Base-by-base conservation (phyloP, 2,113 vertebrate genomes). In the Phalacrocorax pelagicus region DNA sequence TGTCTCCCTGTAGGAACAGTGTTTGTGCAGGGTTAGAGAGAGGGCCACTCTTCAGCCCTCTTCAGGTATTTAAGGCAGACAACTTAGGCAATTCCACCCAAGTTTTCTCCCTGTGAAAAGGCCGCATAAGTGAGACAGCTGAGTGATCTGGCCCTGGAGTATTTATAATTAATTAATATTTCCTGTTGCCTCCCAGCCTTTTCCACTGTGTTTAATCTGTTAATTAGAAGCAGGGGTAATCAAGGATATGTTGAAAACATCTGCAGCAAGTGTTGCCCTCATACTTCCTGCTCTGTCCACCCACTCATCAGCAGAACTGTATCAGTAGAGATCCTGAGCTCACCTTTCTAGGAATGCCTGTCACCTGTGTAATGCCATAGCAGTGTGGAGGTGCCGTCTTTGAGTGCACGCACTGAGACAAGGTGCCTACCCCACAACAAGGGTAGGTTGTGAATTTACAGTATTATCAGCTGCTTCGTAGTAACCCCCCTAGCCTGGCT, bases 181-280 rank as follows among this genome's bases (percentile, higher is more conserved):
- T 94, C 75, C 79, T 86, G 34, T 86, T 94, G 49, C 70, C 89
- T 82, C 61, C 55, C 65, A 91, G 82, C 13, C 69, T 94, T 94
- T 92, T 92, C 79, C 69, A 85, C 65, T 81, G 24, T 85, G 44
- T 94, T 97, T 90, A 90, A 81, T 93, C 82, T 93, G 57, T 65
- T 97, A 92, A 96, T 96, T 93, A 94, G 82, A 88, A 94, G 82
- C 20, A 86, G 54, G 61, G 54, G 61, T 79, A 90, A 83, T 95
- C 86, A 82, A 66, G 63, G 66, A 27, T 92, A 55, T 82, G 55
- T 67, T 93, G 92, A 90, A 91, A 96, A 95, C 57, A 84, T 94
- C 54, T 92, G 73, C 46, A 79, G 40, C n/a, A 81, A 74, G 38
- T 71, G 29, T 77, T 91, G 71, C 40, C 77, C 66, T 94, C 32